Conservation (phyloP, 2,888 invertebrate genomes). For the Ecliptopera silaceata region DNA sequence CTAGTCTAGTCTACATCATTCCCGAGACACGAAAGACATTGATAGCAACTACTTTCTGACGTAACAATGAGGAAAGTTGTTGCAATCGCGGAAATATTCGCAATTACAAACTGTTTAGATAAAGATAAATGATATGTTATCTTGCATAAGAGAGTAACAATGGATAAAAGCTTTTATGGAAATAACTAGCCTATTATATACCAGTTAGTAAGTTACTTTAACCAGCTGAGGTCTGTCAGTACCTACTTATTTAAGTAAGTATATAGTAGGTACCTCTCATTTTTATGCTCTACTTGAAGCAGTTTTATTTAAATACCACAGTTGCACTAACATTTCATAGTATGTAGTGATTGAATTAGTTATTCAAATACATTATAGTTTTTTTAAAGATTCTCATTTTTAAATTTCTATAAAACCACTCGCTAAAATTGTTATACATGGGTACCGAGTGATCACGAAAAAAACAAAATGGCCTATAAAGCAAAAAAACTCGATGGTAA, state of each 20-base stretch:
- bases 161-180: slow-evolving; percentile 38
- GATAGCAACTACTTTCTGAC: slow-evolving; percentile 16
- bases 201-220: not conserved
- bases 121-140: slow-evolving; percentile 18
- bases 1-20: too few species aligned
- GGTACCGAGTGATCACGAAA: too few species aligned
- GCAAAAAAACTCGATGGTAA: too few species aligned
- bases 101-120: slow-evolving; percentile 35
- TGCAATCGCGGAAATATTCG: slow-evolving; percentile 25
- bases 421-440: too few species aligned
- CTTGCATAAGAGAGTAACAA: slow-evolving; percentile 43
- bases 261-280: not conserved
- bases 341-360: too few species aligned
- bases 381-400: too few species aligned
- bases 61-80: slow-evolving; percentile 29
- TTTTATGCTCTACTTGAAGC: too few species aligned
- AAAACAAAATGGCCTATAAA: too few species aligned
- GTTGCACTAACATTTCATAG: too few species aligned
- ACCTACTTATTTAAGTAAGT: not conserved
- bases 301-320: too few species aligned
- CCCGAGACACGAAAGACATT: slow-evolving; percentile 7
- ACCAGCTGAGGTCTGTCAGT: not conserved
- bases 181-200: slow-evolving; percentile 1
- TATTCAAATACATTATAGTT: too few species aligned
- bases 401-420: too few species aligned